Percentiles rank a stretch among this genome's conserved stretches.
Conservation (phyloP, 2,888 invertebrate genomes). For the Venusia cambrica region DNA sequence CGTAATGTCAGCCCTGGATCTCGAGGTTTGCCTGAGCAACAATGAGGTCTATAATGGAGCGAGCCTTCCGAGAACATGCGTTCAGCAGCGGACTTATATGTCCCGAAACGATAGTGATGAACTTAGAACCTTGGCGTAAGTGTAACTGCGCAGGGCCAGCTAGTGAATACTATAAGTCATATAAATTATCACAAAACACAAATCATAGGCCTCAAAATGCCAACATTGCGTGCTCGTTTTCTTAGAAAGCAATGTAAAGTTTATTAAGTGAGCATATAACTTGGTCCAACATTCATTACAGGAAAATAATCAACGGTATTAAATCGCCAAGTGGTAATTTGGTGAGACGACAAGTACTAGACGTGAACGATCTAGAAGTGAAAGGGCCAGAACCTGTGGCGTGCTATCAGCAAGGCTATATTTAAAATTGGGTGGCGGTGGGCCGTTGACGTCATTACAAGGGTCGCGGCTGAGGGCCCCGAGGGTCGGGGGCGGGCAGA, state of each 20-base stretch:
- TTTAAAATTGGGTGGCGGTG: slow-evolving; percentile 74
- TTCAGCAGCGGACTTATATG: too few species aligned
- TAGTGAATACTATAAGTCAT: too few species aligned
- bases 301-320: slow-evolving; percentile 10
- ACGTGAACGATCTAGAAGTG: slow-evolving; percentile 36
- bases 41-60: too few species aligned
- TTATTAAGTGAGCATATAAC: slow-evolving; percentile 6
- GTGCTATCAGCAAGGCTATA: slow-evolving; percentile 70
- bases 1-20: too few species aligned
- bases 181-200: too few species aligned
- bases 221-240: slow-evolving; percentile 9
- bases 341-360: slow-evolving; percentile 18
- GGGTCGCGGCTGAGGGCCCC: slow-evolving; percentile 41
- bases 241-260: slow-evolving; percentile 3
- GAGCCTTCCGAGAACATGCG: too few species aligned
- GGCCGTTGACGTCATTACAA: slow-evolving; percentile 72
- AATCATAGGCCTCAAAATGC: too few species aligned
- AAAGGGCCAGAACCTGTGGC: slow-evolving; percentile 73
- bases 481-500: slow-evolving; percentile 32
- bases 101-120: too few species aligned
- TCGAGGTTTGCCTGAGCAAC: too few species aligned
- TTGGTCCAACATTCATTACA: slow-evolving; percentile 3
- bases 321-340: slow-evolving; percentile 12
- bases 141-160: too few species aligned
- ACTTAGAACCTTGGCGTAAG: too few species aligned